Conservation (phyloP, 2,797 vertebrate species). For the Amazona finschi region DNA sequence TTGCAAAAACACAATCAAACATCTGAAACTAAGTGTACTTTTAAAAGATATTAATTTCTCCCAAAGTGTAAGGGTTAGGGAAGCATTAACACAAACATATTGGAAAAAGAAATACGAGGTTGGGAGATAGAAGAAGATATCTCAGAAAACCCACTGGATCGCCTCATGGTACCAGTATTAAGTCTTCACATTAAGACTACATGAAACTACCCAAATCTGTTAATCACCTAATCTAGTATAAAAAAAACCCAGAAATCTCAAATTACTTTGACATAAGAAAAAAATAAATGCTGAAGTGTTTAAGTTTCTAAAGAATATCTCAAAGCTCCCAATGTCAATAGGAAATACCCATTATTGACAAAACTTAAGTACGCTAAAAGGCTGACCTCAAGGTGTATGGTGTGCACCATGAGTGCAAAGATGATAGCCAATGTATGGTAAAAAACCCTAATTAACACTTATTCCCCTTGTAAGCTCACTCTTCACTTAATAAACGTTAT, state of each 20-base stretch:
- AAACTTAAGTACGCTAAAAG: background rate
- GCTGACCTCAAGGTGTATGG: background rate
- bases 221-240: background rate
- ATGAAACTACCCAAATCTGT: background rate
- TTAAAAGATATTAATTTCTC: background rate
- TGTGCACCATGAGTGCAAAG: rapidly evolving
- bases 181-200: background rate
- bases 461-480: background rate
- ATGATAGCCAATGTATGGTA: background rate
- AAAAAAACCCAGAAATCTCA: background rate
- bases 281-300: background rate
- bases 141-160: background rate
- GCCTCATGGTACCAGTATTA: background rate
- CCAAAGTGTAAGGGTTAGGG: background rate
- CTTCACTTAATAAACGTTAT: background rate
- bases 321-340: background rate
- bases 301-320: background rate
- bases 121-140: background rate
- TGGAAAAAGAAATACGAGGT: background rate
- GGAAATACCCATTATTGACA: background rate
- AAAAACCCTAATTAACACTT: background rate
- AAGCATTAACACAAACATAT: background rate
- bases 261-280: background rate
- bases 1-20: background rate
- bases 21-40: background rate